phyloP scores from a whole-genome alignment of 2,113 vertebrate genomes.

The Boleophthalmus pectinirostris region DNA sequence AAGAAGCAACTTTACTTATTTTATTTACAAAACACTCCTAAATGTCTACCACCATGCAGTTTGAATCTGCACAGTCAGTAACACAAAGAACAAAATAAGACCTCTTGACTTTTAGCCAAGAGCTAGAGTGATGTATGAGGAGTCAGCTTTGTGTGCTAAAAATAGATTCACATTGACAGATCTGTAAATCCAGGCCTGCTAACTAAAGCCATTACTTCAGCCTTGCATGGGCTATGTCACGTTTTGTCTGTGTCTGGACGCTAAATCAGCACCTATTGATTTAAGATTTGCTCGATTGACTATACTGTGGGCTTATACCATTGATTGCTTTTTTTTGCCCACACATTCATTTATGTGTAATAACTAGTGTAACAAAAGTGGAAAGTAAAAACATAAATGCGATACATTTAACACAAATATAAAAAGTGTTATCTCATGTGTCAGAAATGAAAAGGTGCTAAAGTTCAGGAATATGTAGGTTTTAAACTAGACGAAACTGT shows the following conservation, averaged over 20 bases:
- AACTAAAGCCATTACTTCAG: conserved; percentile 35
- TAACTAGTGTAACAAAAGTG: neutral
- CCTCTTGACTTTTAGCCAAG: neutral
- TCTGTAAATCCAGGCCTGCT: conserved; percentile 35
- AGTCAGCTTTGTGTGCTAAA: conserved; percentile 32
- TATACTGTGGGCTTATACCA: conserved; percentile 20
- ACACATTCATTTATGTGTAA: neutral
- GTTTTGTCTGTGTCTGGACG: conserved; percentile 24
- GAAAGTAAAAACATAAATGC: too few species aligned
- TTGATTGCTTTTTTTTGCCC: conserved; percentile 37
- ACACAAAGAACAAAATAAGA: neutral
- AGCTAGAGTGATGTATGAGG: neutral
- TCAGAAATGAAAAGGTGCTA: too few species aligned
- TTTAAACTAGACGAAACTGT: too few species aligned
- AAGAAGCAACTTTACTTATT: neutral
- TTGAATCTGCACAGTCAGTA: neutral
- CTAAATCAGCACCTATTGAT: conserved; percentile 62
- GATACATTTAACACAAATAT: too few species aligned
- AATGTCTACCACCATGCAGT: neutral
- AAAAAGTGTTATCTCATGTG: too few species aligned
- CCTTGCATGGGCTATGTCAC: conserved; percentile 27
- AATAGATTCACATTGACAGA: conserved; percentile 39
- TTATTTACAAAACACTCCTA: neutral
- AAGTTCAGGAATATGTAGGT: too few species aligned
- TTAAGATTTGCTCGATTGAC: conserved; percentile 28